Evolutionary conservation across 1,140 invertebrate species (phyloP).

Genomic region (Drosophila truncata): DNA sequence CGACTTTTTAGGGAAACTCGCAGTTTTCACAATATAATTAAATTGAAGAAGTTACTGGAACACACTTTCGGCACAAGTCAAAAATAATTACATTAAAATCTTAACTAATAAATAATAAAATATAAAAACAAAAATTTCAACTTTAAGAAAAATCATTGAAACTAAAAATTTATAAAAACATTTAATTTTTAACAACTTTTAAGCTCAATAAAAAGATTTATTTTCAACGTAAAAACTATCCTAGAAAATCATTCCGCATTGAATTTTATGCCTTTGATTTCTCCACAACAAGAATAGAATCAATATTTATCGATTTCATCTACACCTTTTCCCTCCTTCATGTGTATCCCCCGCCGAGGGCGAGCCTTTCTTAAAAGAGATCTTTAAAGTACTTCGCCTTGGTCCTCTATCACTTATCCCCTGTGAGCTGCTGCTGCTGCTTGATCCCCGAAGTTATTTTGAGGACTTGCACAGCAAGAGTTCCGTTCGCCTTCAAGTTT

Average conservation of each 20-base stretch:
- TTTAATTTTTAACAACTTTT: too few relatives aligned
- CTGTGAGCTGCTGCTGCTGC: conserved; percentile 4
- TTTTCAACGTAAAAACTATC: too few relatives aligned
- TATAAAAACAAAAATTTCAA: too few relatives aligned
- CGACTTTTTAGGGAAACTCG: conserved; percentile 51
- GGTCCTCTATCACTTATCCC: conserved; percentile 15
- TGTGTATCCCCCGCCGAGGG: background rate
- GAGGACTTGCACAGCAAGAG: conserved; percentile 39
- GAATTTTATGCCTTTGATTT: too few relatives aligned
- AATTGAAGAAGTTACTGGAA: conserved; percentile 5
- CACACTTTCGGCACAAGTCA: conserved; percentile 70
- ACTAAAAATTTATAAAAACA: too few relatives aligned
- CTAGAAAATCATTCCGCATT: too few relatives aligned
- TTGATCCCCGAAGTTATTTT: conserved; percentile 33
- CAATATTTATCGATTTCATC: too few relatives aligned
- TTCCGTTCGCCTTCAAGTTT: conserved; percentile 28
- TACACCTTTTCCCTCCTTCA: background rate
- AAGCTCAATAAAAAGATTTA: too few relatives aligned
- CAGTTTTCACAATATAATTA: conserved; percentile 49
- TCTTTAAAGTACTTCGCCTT: conserved; percentile 1
- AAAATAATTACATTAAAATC: background rate
- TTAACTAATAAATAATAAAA: too few relatives aligned
- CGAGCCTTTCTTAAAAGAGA: conserved; percentile 4
- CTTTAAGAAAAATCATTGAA: too few relatives aligned
- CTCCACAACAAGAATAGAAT: too few relatives aligned